These are phyloP conservation scores for Pterostichus madidus DNA, from an alignment of 2,888 invertebrate species.

Conservation along the genomic window DNA sequence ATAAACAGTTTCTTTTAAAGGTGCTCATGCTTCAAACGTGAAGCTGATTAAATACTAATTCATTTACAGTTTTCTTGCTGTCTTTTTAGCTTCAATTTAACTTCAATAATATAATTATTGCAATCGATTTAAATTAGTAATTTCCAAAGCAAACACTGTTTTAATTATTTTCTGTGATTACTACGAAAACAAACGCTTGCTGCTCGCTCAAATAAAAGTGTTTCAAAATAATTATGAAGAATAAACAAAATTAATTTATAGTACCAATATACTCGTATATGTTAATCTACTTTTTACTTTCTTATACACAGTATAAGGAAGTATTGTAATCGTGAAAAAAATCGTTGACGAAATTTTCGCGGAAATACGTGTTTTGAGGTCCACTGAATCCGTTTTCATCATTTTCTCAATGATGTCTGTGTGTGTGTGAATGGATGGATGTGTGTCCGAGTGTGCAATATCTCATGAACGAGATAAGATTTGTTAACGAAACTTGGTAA, in stretches of 20 bases:
- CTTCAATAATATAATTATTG: not conserved
- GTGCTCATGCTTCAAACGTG: not conserved
- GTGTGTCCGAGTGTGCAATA: too few relatives aligned
- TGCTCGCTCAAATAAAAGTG: not conserved
- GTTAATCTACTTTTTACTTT: too few relatives aligned
- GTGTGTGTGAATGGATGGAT: too few relatives aligned
- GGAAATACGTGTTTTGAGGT: too few relatives aligned
- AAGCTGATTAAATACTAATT: slow-evolving; percentile 11
- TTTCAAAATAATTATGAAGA: slow-evolving; percentile 2
- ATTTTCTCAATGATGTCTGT: too few relatives aligned
- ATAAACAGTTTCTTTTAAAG: not conserved
- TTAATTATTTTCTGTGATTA: slow-evolving; percentile 1
- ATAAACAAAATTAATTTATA: slow-evolving; percentile 4
- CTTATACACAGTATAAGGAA: too few relatives aligned
- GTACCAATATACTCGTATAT: not conserved
- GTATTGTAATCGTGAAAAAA: too few relatives aligned
- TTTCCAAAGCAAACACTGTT: not conserved
- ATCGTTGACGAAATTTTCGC: too few relatives aligned
- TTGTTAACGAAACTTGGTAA: too few relatives aligned
- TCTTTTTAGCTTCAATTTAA: not conserved
- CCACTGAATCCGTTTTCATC: too few relatives aligned
- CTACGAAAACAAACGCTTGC: not conserved
- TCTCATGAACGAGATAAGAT: too few relatives aligned
- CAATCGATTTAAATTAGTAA: slow-evolving; percentile 27
- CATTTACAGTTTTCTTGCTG: not conserved